phyloP scores from a whole-genome alignment of 2,113 vertebrate species.

The Plotosus lineatus region DNA sequence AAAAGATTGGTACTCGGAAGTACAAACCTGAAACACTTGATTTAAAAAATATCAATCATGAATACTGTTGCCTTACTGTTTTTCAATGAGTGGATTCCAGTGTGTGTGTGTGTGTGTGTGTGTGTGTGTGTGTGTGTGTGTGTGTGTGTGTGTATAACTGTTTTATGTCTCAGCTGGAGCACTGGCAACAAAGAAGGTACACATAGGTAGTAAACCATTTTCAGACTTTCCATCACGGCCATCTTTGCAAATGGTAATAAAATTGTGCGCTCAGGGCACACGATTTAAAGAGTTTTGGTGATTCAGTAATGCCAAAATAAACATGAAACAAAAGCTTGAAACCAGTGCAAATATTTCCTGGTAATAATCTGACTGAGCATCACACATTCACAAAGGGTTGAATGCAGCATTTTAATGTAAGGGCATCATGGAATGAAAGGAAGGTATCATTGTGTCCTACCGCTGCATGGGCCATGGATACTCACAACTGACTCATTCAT shows the following conservation, averaged over 20 bases:
- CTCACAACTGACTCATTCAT: conserved; percentile 19
- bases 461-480: not conserved
- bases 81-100: not conserved
- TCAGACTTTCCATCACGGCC: not conserved
- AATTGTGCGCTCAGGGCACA: not conserved
- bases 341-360: not conserved
- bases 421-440: not conserved
- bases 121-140: not conserved
- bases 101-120: not conserved
- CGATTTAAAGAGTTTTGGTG: not conserved
- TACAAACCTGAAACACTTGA: not conserved
- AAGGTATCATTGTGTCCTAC: conserved; percentile 15
- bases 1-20: not conserved
- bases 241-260: not conserved
- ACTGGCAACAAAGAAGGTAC: not conserved
- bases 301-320: not conserved
- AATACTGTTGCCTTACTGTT: not conserved
- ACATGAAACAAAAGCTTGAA: not conserved
- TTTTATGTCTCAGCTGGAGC: not conserved
- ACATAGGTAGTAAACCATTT: not conserved
- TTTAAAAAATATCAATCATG: not conserved
- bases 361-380: not conserved
- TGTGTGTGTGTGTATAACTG: not conserved
- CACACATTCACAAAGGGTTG: not conserved
- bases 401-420: not conserved